A percentile compares a stretch with the other conserved stretches of the same genome.
phyloP scores from a whole-genome alignment of 1,140 invertebrate species.

The Chelonus insularis region DNA sequence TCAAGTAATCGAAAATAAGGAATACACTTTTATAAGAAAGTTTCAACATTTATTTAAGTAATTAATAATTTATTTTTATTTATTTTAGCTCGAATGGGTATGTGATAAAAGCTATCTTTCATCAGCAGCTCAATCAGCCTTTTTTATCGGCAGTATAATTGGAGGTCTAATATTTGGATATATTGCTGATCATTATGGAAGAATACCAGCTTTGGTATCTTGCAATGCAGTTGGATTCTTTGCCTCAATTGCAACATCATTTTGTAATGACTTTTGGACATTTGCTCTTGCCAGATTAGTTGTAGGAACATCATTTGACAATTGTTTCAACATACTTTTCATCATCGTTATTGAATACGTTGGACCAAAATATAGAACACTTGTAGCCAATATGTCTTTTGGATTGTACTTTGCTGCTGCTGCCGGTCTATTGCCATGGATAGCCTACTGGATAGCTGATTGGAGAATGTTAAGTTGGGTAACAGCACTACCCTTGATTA shows the following conservation, averaged over 20 bases:
- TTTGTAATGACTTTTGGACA: slow-evolving; percentile 72
- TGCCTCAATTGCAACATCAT: slow-evolving; percentile 77
- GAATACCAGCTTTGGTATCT: slow-evolving; percentile 62
- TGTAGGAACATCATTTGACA: slow-evolving; percentile 84
- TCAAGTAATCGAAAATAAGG: too few relatives aligned
- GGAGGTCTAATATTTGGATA: slow-evolving; percentile 61
- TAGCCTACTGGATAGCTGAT: slow-evolving; percentile 74
- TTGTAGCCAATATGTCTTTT: slow-evolving; percentile 87
- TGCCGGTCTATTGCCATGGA: slow-evolving; percentile 77
- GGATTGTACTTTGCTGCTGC: slow-evolving; percentile 84
- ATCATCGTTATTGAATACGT: slow-evolving; percentile 87
- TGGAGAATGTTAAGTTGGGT: slow-evolving; percentile 76
- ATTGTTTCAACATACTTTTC: slow-evolving; percentile 90
- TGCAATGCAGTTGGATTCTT: slow-evolving; percentile 78
- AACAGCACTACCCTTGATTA: slow-evolving; percentile 73
- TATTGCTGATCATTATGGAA: slow-evolving; percentile 61
- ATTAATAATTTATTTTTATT: slow-evolving; percentile 27
- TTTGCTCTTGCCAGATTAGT: slow-evolving; percentile 79
- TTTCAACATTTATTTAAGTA: not conserved
- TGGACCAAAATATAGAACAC: slow-evolving; percentile 80
- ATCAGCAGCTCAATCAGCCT: slow-evolving; percentile 75
- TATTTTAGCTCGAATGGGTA: slow-evolving; percentile 75
- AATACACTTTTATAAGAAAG: not conserved
- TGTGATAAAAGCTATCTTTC: slow-evolving; percentile 76
- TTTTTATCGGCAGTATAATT: slow-evolving; percentile 59